Conservation (phyloP, 2,797 vertebrate genomes). For the Danio jaintianensis region DNA sequence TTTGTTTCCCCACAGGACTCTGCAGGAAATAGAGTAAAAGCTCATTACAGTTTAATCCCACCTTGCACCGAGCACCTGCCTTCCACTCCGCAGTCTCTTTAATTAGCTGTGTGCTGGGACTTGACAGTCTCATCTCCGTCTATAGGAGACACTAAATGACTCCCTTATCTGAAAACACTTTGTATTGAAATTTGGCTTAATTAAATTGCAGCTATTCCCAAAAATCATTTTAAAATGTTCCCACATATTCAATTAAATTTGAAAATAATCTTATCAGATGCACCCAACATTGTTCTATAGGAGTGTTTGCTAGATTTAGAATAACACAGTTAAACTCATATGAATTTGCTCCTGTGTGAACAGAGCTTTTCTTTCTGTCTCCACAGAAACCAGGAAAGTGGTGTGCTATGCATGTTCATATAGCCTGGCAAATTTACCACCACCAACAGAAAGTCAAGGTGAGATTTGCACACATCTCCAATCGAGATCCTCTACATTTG, state of each 20-base stretch:
- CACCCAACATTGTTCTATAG: neutral
- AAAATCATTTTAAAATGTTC: neutral
- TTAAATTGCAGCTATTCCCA: slow-evolving; percentile 19
- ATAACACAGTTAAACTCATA: neutral
- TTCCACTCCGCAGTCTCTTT: slow-evolving; percentile 57
- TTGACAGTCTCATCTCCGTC: neutral
- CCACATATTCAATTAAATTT: neutral
- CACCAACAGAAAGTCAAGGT: slow-evolving; percentile 99
- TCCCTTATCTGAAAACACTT: slow-evolving; percentile 23
- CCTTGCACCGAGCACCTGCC: slow-evolving; percentile 64
- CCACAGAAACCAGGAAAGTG: slow-evolving; percentile 96
- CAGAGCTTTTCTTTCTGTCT: slow-evolving; percentile 12
- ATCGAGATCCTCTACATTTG: neutral
- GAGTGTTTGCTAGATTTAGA: neutral
- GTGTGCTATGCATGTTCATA: slow-evolving; percentile 98
- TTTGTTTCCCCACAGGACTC: slow-evolving; percentile 62
- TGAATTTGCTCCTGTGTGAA: neutral
- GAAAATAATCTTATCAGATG: neutral
- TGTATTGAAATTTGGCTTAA: slow-evolving; percentile 15
- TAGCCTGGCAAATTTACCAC: slow-evolving; percentile 98
- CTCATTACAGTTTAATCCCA: slow-evolving; percentile 57
- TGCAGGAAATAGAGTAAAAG: slow-evolving; percentile 62
- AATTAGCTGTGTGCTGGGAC: slow-evolving; percentile 59
- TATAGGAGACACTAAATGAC: slow-evolving; percentile 34
- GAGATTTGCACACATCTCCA: slow-evolving; percentile 71